phyloP scores from a whole-genome alignment of 1,140 invertebrate species.

The Latrodectus geometricus region DNA sequence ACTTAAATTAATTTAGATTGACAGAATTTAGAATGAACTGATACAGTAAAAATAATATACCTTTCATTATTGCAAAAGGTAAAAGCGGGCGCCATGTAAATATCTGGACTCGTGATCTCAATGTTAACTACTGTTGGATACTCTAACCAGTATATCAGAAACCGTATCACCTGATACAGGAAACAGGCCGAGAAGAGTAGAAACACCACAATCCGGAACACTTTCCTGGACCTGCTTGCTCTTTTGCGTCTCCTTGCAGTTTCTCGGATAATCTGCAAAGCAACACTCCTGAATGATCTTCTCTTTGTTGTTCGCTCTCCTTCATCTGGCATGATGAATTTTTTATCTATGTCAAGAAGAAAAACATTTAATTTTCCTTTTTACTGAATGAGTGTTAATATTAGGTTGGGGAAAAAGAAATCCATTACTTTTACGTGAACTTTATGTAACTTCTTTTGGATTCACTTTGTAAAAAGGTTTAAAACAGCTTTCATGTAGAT shows the following conservation, averaged over 20 bases:
- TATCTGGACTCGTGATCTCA: not conserved
- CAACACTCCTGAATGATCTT: not conserved
- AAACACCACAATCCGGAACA: conserved; percentile 27
- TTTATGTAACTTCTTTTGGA: no score
- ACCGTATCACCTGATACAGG: conserved; percentile 19
- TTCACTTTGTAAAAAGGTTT: no score
- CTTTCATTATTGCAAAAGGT: conserved; percentile 22
- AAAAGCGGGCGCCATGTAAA: not conserved
- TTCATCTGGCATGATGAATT: no score
- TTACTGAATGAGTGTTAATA: no score
- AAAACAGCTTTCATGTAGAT: no score
- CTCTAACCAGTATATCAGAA: not conserved
- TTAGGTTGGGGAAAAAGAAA: no score
- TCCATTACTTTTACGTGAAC: no score
- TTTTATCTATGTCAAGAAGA: no score
- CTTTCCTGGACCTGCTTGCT: not conserved
- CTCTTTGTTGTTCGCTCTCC: not conserved
- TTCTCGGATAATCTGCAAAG: not conserved
- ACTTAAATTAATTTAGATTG: no score
- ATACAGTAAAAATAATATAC: not conserved
- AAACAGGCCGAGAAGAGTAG: conserved; percentile 20
- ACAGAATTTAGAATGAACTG: no score
- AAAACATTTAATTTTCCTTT: no score
- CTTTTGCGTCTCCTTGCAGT: not conserved
- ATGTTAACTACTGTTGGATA: conserved; percentile 24